These are phyloP conservation scores for Heteromurus nitidus DNA, from an alignment of 2,888 invertebrate species.

Conservation along the genomic window DNA sequence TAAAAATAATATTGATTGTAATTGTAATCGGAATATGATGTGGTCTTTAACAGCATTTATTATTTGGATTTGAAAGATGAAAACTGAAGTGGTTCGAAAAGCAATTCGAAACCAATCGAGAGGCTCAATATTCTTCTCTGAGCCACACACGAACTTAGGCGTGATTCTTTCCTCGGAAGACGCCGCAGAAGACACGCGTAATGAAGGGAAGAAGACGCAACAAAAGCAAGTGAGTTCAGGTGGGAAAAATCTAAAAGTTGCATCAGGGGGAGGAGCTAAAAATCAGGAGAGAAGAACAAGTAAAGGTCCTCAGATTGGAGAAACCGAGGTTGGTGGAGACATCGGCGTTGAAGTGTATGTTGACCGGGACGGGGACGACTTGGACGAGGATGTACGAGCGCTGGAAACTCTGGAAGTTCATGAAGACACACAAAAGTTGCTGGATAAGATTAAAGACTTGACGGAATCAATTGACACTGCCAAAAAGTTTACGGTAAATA, in stretches of 20 bases:
- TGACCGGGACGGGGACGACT: not conserved
- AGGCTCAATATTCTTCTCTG: not conserved
- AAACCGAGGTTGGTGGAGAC: not conserved
- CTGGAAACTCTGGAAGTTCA: not conserved
- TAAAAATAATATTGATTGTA: not conserved
- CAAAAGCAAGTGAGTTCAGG: not conserved
- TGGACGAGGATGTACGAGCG: not conserved
- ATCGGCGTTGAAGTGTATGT: not conserved
- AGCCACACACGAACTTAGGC: not conserved
- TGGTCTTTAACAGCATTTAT: not conserved
- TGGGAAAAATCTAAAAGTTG: not conserved
- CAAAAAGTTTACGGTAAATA: conserved; percentile 2
- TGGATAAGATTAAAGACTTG: conserved; percentile 9
- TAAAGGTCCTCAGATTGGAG: not conserved
- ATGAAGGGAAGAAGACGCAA: not conserved
- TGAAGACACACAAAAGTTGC: conserved; percentile 13
- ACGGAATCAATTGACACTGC: not conserved
- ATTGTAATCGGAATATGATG: not conserved
- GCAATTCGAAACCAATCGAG: not conserved
- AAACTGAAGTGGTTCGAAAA: conserved; percentile 3
- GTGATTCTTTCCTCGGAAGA: not conserved
- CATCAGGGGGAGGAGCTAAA: not conserved
- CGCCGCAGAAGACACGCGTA: conserved; percentile 2
- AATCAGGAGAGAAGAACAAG: not conserved
- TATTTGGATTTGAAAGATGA: not conserved